These are phyloP conservation scores for Acromyrmex charruanus DNA, from an alignment of 1,140 invertebrate species.

Conservation along the genomic window DNA sequence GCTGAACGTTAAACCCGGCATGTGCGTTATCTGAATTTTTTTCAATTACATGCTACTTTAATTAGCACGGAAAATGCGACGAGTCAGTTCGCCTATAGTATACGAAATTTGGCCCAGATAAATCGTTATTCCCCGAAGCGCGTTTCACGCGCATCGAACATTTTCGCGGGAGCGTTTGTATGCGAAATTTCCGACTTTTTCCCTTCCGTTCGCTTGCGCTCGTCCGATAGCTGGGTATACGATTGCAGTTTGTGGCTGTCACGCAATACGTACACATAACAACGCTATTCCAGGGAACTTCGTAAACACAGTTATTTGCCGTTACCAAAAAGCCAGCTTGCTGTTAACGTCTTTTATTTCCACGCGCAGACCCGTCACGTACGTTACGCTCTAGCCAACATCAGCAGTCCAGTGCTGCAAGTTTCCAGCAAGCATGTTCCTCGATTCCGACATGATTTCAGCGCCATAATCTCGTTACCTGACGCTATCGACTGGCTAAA, in stretches of 20 bases:
- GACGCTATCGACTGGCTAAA: constrained; percentile 58
- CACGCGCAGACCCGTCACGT: constrained; percentile 13
- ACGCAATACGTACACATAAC: constrained; percentile 57
- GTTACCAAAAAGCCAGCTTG: constrained; percentile 46
- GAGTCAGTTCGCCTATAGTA: constrained; percentile 53
- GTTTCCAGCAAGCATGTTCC: constrained; percentile 37
- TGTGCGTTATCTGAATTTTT: constrained; percentile 64
- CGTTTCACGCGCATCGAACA: constrained; percentile 58
- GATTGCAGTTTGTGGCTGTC: constrained; percentile 50
- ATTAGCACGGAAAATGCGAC: constrained; percentile 69
- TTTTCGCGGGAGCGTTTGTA: constrained; percentile 40
- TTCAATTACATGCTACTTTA: constrained; percentile 68
- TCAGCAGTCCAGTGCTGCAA: neutral
- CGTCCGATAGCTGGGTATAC: constrained; percentile 27
- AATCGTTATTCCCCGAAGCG: constrained; percentile 47
- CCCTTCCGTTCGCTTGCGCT: neutral
- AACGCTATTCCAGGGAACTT: constrained; percentile 34
- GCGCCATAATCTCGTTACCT: constrained; percentile 56
- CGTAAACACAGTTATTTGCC: constrained; percentile 55
- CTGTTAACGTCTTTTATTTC: constrained; percentile 44
- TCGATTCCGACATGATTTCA: constrained; percentile 27
- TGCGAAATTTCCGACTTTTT: constrained; percentile 60
- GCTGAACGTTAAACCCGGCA: constrained; percentile 42
- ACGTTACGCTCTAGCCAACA: constrained; percentile 34
- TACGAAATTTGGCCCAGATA: constrained; percentile 35